Percentiles rank a stretch among this genome's conserved stretches.
Conservation (phyloP, 2,113 vertebrate genomes). For the Urocynchramus pylzowi region DNA sequence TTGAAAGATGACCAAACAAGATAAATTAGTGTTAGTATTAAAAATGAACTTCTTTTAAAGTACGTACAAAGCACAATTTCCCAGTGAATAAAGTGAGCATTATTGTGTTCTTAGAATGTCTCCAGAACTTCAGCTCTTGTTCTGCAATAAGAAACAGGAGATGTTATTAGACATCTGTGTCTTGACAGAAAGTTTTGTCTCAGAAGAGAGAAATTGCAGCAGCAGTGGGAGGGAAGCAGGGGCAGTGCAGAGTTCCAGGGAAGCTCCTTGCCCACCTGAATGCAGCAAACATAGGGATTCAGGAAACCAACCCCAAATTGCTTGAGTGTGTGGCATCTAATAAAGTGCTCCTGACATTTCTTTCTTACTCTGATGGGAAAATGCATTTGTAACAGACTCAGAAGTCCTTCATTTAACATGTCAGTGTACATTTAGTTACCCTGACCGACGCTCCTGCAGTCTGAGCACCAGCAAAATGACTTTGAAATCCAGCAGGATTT, state of each 20-base stretch:
- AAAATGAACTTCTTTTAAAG: background rate
- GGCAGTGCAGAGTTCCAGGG: background rate
- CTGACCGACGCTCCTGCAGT: background rate
- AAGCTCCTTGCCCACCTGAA: background rate
- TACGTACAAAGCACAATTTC: background rate
- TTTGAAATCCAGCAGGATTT: background rate
- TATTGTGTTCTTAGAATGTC: background rate
- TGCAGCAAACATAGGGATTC: background rate
- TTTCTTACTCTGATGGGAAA: background rate
- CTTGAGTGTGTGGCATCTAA: background rate
- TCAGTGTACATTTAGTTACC: background rate
- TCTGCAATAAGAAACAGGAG: background rate
- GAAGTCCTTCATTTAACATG: background rate
- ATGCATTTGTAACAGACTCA: background rate
- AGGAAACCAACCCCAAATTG: background rate
- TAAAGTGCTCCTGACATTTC: background rate
- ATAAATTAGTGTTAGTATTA: background rate
- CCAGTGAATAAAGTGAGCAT: background rate
- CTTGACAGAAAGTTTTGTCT: background rate
- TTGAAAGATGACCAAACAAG: background rate
- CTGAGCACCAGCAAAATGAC: background rate
- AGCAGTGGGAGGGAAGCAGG: background rate
- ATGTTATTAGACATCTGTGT: background rate
- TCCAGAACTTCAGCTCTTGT: background rate
- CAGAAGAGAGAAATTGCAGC: background rate